Base-by-base conservation (phyloP, 2,797 vertebrate species). In the Cercopithecus diana region DNA sequence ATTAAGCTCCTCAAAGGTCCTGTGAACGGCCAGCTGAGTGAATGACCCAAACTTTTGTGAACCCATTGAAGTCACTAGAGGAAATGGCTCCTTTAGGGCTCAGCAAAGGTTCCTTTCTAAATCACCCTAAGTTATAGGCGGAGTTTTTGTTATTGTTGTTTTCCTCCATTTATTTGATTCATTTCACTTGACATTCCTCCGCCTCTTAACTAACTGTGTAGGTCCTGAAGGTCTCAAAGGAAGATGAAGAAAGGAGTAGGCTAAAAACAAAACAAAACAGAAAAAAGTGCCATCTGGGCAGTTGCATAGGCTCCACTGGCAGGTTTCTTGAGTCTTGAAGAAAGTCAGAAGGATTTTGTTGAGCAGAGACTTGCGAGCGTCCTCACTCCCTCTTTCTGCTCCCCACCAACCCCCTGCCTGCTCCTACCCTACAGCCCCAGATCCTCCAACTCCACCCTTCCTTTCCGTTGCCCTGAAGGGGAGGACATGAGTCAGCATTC, bases 401-500 rank as follows among this genome's bases (percentile, higher is more conserved):
- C 13, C 89, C 81, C 4, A 1, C 2, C 30, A 80, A 2, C 22
- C 61, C 76, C 13, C 93, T 98, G 36, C 26, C 64, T 30, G 11
- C 64, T 70, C 70, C 93, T 85, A 90, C 89, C 55, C 24, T 50
- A 48, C 84, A 82, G 43, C 45, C 90, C 88, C 86, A 77, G 87
- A 88, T 83, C 81, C 64, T 93, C 75, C 80, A 95, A 10, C 98
- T 92, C 97, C 97, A 94, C 97, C 96, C 89, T 96, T 98, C 89
- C 93, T 98, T 98, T 98, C 97, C 14, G 58, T 92, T 96, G 95
- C 97, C 96, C 90, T 91, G 93, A 36, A 96, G 97, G 93, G 90
- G 64, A 98, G 57, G 96, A 97, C 92, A 84, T 90, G 92, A 98
- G 64, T 98, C 97, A 98, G 97, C 90, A 98, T 88, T 80, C 79